Percentiles rank a stretch among this genome's conserved stretches.
Conservation (phyloP, 2,797 vertebrate species). For the Clamator glandarius region DNA sequence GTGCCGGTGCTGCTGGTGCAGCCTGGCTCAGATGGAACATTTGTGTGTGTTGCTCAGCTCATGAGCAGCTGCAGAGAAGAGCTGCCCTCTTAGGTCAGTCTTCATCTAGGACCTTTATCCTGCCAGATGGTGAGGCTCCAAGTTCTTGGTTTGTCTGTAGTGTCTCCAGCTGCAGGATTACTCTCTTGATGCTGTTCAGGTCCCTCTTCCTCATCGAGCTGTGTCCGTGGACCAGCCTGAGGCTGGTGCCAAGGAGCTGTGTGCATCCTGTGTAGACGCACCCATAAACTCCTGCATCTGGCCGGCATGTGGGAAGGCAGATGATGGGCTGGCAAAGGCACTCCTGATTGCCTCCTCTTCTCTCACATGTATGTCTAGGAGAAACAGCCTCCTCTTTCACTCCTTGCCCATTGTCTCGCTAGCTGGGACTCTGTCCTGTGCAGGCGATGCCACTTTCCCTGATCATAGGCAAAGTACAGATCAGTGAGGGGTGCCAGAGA, state of each 20-base stretch:
- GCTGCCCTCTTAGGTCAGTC: background rate
- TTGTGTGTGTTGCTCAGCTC: fast-evolving
- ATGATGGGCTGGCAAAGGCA: background rate
- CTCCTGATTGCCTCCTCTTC: fast-evolving
- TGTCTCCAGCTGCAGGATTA: background rate
- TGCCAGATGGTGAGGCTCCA: background rate
- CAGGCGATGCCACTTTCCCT: background rate
- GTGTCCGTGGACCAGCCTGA: background rate
- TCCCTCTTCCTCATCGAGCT: background rate
- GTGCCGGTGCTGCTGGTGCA: background rate
- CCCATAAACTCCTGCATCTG: fast-evolving
- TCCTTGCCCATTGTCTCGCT: fast-evolving
- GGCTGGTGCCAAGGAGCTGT: background rate
- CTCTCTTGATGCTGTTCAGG: background rate
- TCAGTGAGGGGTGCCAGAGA: background rate
- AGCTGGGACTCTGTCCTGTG: background rate
- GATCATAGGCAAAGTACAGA: background rate
- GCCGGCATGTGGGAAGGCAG: background rate
- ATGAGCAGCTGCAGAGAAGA: background rate
- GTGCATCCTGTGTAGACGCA: fast-evolving
- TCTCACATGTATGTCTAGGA: background rate
- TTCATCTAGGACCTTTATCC: background rate
- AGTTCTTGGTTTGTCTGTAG: background rate
- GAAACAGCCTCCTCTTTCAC: background rate
- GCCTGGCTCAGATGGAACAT: background rate